Evolutionary conservation across 2,888 invertebrate species (phyloP).

Genomic region (Nycteola revayana): DNA sequence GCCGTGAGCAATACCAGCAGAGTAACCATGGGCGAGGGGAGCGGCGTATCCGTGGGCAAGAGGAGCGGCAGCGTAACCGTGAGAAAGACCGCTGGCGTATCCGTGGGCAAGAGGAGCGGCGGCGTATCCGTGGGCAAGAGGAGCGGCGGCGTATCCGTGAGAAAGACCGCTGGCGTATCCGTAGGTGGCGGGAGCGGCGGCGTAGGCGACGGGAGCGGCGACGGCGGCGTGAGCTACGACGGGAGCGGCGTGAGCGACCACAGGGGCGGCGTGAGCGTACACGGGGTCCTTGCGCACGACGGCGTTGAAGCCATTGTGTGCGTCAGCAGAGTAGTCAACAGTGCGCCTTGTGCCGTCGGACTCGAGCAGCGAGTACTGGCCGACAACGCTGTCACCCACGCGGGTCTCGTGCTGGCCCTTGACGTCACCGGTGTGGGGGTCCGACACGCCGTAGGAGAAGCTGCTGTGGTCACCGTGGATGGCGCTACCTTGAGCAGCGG

Average conservation of each 20-base stretch:
- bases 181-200: slow-evolving; percentile 11
- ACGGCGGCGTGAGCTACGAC: too few relatives aligned
- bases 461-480: slow-evolving; percentile 66
- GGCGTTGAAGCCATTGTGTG: slow-evolving; percentile 79
- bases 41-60: slow-evolving; percentile 16
- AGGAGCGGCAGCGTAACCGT: slow-evolving; percentile 28
- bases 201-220: slow-evolving; percentile 8
- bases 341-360: slow-evolving; percentile 84
- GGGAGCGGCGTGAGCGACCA: slow-evolving; percentile 10
- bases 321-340: slow-evolving; percentile 82
- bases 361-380: slow-evolving; percentile 73
- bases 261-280: slow-evolving; percentile 17
- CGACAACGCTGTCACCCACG: slow-evolving; percentile 82
- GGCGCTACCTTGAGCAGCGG: slow-evolving; percentile 66
- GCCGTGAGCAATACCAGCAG: slow-evolving; percentile 29
- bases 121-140: slow-evolving; percentile 31
- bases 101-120: neutral
- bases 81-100: slow-evolving; percentile 1
- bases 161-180: slow-evolving; percentile 24
- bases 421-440: slow-evolving; percentile 75
- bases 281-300: slow-evolving; percentile 74
- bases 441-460: slow-evolving; percentile 73
- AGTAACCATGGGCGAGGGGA: slow-evolving; percentile 20
- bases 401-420: slow-evolving; percentile 84
- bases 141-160: slow-evolving; percentile 22